Base-by-base conservation (phyloP, 2,888 invertebrate genomes). In the Priocnemis perturbator region DNA sequence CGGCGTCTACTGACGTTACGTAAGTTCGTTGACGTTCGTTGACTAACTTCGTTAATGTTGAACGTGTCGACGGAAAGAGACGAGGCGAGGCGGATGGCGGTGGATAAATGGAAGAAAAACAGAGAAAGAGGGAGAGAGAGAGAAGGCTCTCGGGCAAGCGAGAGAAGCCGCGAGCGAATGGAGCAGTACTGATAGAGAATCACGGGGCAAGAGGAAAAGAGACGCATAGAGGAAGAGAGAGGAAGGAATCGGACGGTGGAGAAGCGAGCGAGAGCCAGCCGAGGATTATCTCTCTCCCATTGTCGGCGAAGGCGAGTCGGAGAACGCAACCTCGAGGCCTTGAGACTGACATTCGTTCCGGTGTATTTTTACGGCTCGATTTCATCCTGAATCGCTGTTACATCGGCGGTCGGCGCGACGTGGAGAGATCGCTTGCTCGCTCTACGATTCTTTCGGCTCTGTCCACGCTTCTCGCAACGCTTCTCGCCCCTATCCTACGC, bases 41-140 rank as follows among this genome's bases (percentile, higher is more conserved):
- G 62, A 60, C 73, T 77, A 79, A 79, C 65, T 75, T 70, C 30
- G 67, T 79, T 79, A 79, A 64, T 57, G 69, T 60, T 47, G n/a
- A 17, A 15, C 47, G 15, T 44, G 44, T 37, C 30, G 15, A 37
- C 58, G 21, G 37, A 37, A 37, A 37, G 37, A 37, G 50, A 50
- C 14, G 50, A 14, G 50, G 50, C 50, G 17, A 9, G 19, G 50
- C n/a, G 50, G 50, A n/a, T 4, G 17, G 14, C 19, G n/a, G 9
- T 19, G 50, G n/a, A 19, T 19, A 19, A 17, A 19, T 50, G 50
- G 50, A 17, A 17, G 50, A 50, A 50, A 64, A 15, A 52, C 21
- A n/a, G 44, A 60, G 4, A n/a, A 19, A 23, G 30, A 47, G n/a
- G 64, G 20, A 45, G 15, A 50, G 20, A 44, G 45, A 20, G n/a